These are phyloP conservation scores for Parochlus steinenii DNA, from an alignment of 2,888 invertebrate species.

Conservation along the genomic window DNA sequence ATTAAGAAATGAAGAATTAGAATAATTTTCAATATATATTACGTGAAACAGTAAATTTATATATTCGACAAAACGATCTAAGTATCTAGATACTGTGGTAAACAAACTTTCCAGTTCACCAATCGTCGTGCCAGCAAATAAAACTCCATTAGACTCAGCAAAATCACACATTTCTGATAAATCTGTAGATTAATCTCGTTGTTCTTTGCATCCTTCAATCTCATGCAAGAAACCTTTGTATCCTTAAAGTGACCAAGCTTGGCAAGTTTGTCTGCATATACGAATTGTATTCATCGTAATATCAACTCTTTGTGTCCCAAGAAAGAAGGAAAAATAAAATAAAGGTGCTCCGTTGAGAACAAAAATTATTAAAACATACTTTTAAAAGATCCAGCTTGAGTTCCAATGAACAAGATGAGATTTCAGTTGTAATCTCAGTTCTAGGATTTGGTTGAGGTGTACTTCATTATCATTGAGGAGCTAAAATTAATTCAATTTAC, in stretches of 20 bases:
- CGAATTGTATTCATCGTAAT: slow-evolving; percentile 21
- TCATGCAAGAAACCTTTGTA: slow-evolving; percentile 46
- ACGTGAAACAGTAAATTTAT: slow-evolving; percentile 61
- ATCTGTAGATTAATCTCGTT: slow-evolving; percentile 49
- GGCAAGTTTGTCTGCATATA: slow-evolving; percentile 33
- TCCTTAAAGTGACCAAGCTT: slow-evolving; percentile 38
- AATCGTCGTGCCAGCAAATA: slow-evolving; percentile 68
- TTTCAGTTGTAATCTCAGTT: slow-evolving; percentile 23
- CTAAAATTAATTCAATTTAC: too few species aligned
- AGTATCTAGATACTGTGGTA: slow-evolving; percentile 51
- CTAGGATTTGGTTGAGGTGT: slow-evolving; percentile 28
- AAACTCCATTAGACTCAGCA: slow-evolving; percentile 12
- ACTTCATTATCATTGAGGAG: slow-evolving; percentile 25
- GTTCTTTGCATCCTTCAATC: slow-evolving; percentile 45
- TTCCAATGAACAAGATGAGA: slow-evolving; percentile 29
- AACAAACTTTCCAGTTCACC: slow-evolving; percentile 54
- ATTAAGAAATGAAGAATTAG: slow-evolving; percentile 14
- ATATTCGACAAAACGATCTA: slow-evolving; percentile 61
- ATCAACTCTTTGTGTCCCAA: slow-evolving; percentile 21
- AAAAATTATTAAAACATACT: slow-evolving; percentile 19
- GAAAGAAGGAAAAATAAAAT: slow-evolving; percentile 2
- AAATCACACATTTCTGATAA: slow-evolving; percentile 41
- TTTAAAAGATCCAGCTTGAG: slow-evolving; percentile 31
- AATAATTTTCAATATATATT: slow-evolving; percentile 31
- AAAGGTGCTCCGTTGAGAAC: slow-evolving; percentile 1